Conservation (phyloP, 2,797 vertebrate species). For the Taenioides sp. region DNA sequence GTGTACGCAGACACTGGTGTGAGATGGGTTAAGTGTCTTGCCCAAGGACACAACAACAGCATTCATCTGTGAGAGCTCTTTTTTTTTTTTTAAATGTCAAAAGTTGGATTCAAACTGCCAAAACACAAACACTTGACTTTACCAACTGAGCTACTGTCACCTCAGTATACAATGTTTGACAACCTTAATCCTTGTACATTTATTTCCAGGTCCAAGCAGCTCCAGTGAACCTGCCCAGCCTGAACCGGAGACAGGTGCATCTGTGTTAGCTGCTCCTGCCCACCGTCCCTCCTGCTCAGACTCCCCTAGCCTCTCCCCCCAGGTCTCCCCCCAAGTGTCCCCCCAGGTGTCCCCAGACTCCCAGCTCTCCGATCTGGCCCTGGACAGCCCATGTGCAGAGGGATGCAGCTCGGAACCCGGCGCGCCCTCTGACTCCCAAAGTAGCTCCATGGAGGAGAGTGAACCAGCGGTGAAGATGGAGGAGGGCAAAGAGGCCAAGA, state of each 20-base stretch:
- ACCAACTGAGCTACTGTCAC: too few relatives aligned
- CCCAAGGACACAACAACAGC: too few relatives aligned
- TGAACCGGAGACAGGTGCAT: conserved; percentile 35
- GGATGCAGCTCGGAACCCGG: conserved; percentile 22
- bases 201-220: conserved; percentile 40
- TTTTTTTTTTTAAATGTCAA: too few relatives aligned
- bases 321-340: conserved; percentile 47
- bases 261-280: neutral
- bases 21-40: too few relatives aligned
- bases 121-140: too few relatives aligned
- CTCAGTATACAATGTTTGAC: neutral
- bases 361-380: conserved; percentile 67
- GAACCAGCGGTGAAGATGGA: conserved; percentile 44
- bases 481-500: conserved; percentile 70
- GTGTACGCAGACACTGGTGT: too few relatives aligned
- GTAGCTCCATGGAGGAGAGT: conserved; percentile 50
- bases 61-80: too few relatives aligned
- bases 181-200: neutral
- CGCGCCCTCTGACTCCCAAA: conserved; percentile 35
- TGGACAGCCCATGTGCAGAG: conserved; percentile 48
- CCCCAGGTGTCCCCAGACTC: conserved; percentile 63
- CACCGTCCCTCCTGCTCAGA: neutral
- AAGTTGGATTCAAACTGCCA: too few relatives aligned
- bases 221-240: conserved; percentile 45
- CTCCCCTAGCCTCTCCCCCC: conserved; percentile 19